Base-by-base conservation (phyloP, 1,140 invertebrate genomes). In the Anastrepha obliqua region DNA sequence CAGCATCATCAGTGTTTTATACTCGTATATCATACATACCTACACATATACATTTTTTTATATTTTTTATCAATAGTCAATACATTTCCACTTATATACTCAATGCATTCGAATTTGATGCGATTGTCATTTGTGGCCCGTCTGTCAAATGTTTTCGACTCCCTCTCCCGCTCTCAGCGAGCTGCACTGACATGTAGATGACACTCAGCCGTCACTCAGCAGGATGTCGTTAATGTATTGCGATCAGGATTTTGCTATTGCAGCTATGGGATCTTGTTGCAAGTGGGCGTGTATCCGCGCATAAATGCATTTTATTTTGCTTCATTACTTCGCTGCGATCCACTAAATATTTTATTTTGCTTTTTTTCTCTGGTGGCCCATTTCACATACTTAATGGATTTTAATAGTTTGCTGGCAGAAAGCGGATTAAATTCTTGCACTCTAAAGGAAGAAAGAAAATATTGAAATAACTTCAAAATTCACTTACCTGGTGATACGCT, bases 211-310 rank as follows among this genome's bases (percentile, higher is more conserved):
- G 74, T 29, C 47, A n/a, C 74, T 51, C 74, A 81, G 74, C 74
- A 81, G 74, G 74, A 55, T 55, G 55, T 81, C 74, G n/a, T 81
- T 81, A 81, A 81, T 81, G 47, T n/a, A 81, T 55, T 81, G 47
- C 42, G 74, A 81, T 29, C 74, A n/a, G 74, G 3, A 8, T 9
- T 8, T 13, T 62, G 47, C 20, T 55, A 7, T 81, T 81, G 60
- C 60, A 17, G 17, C 13, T 5, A 55, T 20, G 47, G 74, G 74
- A 81, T 81, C 74, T 81, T 81, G n/a, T 81, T 81, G 74, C 74
- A 81, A 81, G 47, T 81, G 74, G 74, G 74, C 74, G 74, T 78
- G 15, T 78, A 9, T 55, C 7, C 74, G 17, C 47, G 47, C n/a
- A 55, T 47, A 78, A 78, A 78, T 29, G 70, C 74, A 51, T 78